Evolutionary conservation across 2,797 vertebrate genomes (phyloP).

Genomic region (Triplophysa bombifrons): DNA sequence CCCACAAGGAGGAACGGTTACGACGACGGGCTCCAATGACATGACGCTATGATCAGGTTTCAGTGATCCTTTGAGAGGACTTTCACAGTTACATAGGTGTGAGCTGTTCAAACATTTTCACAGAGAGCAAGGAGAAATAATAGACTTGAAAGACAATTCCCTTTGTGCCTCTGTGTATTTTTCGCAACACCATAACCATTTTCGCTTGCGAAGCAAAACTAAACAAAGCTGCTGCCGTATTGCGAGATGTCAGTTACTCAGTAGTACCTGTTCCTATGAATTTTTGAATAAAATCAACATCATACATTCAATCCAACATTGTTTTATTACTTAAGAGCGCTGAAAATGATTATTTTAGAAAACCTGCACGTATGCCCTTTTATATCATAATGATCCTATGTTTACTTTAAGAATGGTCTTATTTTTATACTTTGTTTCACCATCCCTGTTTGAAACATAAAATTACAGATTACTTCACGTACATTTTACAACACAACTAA

Average conservation of each 20-base stretch:
- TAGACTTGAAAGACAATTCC: not conserved
- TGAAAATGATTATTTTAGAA: not conserved
- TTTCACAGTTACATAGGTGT: not conserved
- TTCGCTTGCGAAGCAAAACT: not conserved
- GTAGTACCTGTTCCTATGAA: not conserved
- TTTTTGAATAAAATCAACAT: not conserved
- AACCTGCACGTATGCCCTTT: not conserved
- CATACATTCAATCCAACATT: not conserved
- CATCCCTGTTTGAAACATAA: too few relatives aligned
- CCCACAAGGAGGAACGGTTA: constrained; percentile 18
- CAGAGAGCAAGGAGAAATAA: constrained; percentile 16
- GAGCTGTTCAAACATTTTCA: constrained; percentile 13
- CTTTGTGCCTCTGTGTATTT: not conserved
- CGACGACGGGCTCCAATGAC: not conserved
- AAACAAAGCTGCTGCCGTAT: not conserved
- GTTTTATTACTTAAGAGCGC: not conserved
- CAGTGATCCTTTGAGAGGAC: constrained; percentile 6
- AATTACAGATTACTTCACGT: too few relatives aligned
- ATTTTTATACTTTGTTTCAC: too few relatives aligned
- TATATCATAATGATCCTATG: too few relatives aligned
- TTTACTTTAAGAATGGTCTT: too few relatives aligned
- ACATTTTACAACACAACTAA: too few relatives aligned
- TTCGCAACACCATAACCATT: not conserved
- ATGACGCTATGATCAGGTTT: constrained; percentile 27
- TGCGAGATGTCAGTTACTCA: not conserved